phyloP scores from a whole-genome alignment of 1,140 invertebrate genomes.

The Capitella teleta region DNA sequence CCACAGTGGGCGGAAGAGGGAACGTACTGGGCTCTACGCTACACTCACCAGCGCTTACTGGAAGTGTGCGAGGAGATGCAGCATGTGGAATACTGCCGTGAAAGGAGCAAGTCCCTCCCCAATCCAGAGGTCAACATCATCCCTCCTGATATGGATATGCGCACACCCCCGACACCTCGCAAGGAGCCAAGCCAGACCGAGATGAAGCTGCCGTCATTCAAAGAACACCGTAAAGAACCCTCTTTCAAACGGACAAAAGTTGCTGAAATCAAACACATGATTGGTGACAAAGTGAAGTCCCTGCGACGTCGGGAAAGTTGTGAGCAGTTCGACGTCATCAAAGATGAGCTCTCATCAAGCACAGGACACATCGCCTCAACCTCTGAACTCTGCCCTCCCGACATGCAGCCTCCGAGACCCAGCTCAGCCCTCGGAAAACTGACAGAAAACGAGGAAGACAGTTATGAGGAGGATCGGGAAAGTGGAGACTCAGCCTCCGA shows the following conservation, averaged over 20 bases:
- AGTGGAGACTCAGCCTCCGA: conserved; percentile 11
- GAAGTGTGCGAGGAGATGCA: conserved; percentile 54
- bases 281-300: conserved; percentile 6
- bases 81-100: conserved; percentile 57
- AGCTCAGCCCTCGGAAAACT: conserved; percentile 19
- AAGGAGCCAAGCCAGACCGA: background rate
- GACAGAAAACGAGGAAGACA: conserved; percentile 10
- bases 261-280: conserved; percentile 24
- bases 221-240: conserved; percentile 18
- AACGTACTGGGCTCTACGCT: conserved; percentile 93
- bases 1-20: conserved; percentile 96
- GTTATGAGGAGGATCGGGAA: conserved; percentile 10
- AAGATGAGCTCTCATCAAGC: conserved; percentile 16
- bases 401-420: conserved; percentile 13
- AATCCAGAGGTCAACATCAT: conserved; percentile 65
- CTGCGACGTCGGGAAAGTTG: background rate
- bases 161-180: background rate
- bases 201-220: background rate
- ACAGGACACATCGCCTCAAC: too few species aligned
- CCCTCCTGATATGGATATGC: background rate
- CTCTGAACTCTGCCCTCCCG: conserved; percentile 4
- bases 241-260: conserved; percentile 29
- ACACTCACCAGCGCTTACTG: conserved; percentile 42
- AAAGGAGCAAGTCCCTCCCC: conserved; percentile 80
- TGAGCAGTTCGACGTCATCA: conserved; percentile 7